Evolutionary conservation across 2,113 vertebrate species (phyloP).

Genomic region (Lonchura striata): DNA sequence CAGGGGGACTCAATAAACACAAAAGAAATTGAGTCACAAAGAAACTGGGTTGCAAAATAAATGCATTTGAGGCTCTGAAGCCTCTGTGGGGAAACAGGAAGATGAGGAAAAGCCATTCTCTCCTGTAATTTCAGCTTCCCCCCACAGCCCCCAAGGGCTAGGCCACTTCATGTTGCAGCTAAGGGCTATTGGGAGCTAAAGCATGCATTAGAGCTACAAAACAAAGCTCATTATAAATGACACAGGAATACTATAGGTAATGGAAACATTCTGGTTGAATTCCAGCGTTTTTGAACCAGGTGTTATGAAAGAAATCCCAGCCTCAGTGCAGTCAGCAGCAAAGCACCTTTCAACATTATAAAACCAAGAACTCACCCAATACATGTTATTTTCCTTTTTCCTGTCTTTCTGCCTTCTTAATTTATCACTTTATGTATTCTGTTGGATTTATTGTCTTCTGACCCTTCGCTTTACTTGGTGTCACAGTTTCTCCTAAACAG

Average conservation of each 20-base stretch:
- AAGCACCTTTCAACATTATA: neutral
- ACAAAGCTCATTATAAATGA: neutral
- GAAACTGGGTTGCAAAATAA: neutral
- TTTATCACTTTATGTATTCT: slow-evolving; percentile 47
- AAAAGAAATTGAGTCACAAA: neutral
- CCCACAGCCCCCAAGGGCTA: neutral
- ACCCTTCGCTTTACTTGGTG: neutral
- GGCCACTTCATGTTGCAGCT: neutral
- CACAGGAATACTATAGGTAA: neutral
- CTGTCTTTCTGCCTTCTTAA: neutral
- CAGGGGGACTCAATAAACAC: neutral
- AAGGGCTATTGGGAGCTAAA: neutral
- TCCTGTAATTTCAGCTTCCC: neutral
- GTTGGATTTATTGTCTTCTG: slow-evolving; percentile 49
- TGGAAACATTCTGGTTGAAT: neutral
- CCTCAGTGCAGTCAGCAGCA: neutral
- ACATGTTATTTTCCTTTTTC: neutral
- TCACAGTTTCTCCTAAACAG: neutral
- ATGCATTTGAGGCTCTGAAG: neutral
- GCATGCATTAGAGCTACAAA: neutral
- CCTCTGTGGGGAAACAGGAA: neutral
- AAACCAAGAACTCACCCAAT: neutral
- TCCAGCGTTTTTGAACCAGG: neutral
- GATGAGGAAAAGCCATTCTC: neutral
- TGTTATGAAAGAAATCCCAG: neutral